Evolutionary conservation across 2,113 vertebrate species (phyloP), one percentile per base, ranked within the genome.

Genomic region (Cyprichromis sp.): DNA sequence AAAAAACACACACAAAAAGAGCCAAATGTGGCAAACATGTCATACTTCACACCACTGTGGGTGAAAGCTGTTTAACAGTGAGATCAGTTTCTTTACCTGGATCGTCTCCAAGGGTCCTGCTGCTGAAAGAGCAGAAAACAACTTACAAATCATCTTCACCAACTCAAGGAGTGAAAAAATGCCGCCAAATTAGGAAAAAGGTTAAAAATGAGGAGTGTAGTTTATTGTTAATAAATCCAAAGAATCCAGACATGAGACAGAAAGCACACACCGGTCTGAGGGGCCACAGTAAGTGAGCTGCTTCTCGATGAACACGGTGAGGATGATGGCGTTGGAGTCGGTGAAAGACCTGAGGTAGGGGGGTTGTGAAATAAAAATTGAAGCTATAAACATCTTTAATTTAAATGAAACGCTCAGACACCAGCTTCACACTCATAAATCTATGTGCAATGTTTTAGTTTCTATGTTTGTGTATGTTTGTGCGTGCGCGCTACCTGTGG

Each of bases 241-340:
- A 73, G 38, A 31, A 29, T 6, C 11, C 29, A 71, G 38, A 16
- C 26, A 45, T 10, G 21, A 73, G 40, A 47, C 61, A 73, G 63
- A n/a, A 71, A 78, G 42, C 8, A 36, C 93, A 91, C 94, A 98
- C 97, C 96, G 81, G 95, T 84, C 6, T 94, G 95, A 50, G 96
- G 91, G n/a, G 96, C 91, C 29, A 96, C 85, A 21, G 94, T 94
- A 57, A 97, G 81, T 1, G 97, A 97, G 91, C 89, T 97, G 95
- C 95, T 98, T 92, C 90, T 88, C n/a, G 97, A 98, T 13, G 96
- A 89, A n/a, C 82, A 59, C 0, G 97, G 97, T 87, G 97, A 98
- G 36, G 97, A 90, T 79, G 96, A 92, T 4, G 97, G 97, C 53
- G 96, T 98, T 88, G 94, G 94, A 79, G 95, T 94, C 6, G 97